These are phyloP conservation scores for Brachypteracias leptosomus DNA, from an alignment of 2,113 vertebrate species.

Conservation along the genomic window DNA sequence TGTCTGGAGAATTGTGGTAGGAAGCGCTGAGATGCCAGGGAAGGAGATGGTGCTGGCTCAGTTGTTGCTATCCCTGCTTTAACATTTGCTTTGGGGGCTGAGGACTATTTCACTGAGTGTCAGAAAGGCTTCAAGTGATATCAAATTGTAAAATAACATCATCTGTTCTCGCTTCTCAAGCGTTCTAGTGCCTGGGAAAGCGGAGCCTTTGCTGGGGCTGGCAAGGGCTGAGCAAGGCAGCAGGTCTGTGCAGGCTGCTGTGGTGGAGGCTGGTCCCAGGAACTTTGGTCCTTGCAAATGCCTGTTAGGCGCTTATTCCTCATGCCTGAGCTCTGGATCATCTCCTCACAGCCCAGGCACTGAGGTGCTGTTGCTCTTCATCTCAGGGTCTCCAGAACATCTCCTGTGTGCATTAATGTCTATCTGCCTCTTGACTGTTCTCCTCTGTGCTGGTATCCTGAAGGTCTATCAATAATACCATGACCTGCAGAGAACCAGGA, in stretches of 20 bases:
- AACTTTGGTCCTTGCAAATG: no score
- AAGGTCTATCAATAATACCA: fast-evolving
- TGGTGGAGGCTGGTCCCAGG: fast-evolving
- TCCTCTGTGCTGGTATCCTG: not conserved
- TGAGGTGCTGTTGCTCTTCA: not conserved
- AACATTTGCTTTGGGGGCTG: not conserved
- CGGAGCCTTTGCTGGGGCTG: not conserved
- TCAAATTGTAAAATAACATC: not conserved
- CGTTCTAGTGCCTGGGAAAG: not conserved
- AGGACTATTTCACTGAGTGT: not conserved
- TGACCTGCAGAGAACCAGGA: fast-evolving
- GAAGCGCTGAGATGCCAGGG: no score
- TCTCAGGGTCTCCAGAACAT: not conserved
- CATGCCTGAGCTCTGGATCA: not conserved
- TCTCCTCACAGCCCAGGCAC: not conserved
- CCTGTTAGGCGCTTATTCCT: not conserved
- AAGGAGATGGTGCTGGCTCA: not conserved
- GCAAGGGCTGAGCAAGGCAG: not conserved
- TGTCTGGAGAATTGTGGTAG: no score
- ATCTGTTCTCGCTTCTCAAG: not conserved
- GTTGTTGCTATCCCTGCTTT: not conserved
- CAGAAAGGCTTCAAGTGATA: not conserved
- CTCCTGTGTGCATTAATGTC: fast-evolving
- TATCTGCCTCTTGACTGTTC: not conserved
- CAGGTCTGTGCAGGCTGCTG: not conserved